A percentile compares a stretch with the other conserved stretches of the same genome.
Conservation (phyloP, 2,113 vertebrate species). For the Lynx canadensis region DNA sequence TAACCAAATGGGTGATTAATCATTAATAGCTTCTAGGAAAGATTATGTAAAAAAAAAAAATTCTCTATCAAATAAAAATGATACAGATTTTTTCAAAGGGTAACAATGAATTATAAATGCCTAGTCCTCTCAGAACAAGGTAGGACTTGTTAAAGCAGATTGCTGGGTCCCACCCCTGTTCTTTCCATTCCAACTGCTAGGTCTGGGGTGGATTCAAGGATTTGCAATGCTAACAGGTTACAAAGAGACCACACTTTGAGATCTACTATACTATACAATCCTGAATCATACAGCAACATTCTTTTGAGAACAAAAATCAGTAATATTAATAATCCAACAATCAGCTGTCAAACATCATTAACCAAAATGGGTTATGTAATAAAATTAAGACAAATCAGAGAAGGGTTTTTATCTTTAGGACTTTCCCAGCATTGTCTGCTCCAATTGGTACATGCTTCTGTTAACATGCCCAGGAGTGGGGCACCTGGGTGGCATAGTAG, state of each 20-base stretch:
- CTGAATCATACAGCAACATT: neutral
- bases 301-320: neutral
- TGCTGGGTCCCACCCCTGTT: neutral
- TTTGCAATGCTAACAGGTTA: neutral
- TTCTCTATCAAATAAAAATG: neutral
- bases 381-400: neutral
- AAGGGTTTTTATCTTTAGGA: neutral
- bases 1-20: neutral
- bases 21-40: neutral
- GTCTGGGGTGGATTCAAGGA: neutral
- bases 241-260: neutral
- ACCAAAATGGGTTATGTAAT: neutral
- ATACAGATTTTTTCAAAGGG: neutral
- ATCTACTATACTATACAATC: neutral
- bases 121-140: neutral
- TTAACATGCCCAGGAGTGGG: neutral
- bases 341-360: neutral
- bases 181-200: neutral
- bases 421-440: neutral
- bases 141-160: neutral
- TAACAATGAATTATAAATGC: neutral
- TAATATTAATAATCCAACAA: neutral
- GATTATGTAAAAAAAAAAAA: neutral
- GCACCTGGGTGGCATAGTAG: too few species aligned
- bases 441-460: neutral